These are phyloP conservation scores for Aethina tumida DNA, from an alignment of 1,140 invertebrate species.

Conservation along the genomic window DNA sequence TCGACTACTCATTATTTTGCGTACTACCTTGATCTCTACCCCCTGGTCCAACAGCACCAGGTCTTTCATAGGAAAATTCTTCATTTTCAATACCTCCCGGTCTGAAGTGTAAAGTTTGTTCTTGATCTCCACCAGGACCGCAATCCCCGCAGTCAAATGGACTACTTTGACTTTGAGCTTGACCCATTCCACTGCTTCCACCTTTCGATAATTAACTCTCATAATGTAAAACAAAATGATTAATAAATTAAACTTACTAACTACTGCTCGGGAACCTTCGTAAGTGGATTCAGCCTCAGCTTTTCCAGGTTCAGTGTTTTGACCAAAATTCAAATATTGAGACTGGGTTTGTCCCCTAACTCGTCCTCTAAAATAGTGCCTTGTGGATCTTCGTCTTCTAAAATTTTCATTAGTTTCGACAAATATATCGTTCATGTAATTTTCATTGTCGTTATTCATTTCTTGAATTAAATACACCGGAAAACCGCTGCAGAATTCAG, in stretches of 20 bases:
- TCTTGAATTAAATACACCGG: conserved; percentile 28
- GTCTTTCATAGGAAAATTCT: not conserved
- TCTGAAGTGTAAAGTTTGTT: conserved; percentile 14
- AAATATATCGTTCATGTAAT: conserved; percentile 13
- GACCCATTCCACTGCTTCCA: conserved; percentile 59
- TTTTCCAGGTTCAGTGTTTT: conserved; percentile 51
- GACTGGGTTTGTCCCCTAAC: conserved; percentile 67
- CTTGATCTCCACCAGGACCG: conserved; percentile 12
- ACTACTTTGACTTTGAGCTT: conserved; percentile 61
- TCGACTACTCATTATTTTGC: too few relatives aligned
- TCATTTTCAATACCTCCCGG: not conserved
- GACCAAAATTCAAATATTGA: conserved; percentile 60
- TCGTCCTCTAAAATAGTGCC: conserved; percentile 23
- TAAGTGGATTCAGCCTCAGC: conserved; percentile 67
- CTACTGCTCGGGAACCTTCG: conserved; percentile 58
- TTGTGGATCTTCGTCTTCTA: conserved; percentile 16
- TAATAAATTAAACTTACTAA: conserved; percentile 54
- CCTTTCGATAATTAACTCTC: conserved; percentile 13
- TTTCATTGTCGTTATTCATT: conserved; percentile 5
- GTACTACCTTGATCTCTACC: not conserved
- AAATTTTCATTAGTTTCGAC: conserved; percentile 8
- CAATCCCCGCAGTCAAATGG: conserved; percentile 31
- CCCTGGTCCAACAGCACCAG: conserved; percentile 3
- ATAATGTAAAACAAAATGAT: too few relatives aligned
- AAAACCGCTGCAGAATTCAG: conserved; percentile 29